A percentile compares a stretch with the other conserved stretches of the same genome.
Evolutionary conservation across 2,113 vertebrate species (phyloP).

Genomic region (Leucoraja erinaceus): DNA sequence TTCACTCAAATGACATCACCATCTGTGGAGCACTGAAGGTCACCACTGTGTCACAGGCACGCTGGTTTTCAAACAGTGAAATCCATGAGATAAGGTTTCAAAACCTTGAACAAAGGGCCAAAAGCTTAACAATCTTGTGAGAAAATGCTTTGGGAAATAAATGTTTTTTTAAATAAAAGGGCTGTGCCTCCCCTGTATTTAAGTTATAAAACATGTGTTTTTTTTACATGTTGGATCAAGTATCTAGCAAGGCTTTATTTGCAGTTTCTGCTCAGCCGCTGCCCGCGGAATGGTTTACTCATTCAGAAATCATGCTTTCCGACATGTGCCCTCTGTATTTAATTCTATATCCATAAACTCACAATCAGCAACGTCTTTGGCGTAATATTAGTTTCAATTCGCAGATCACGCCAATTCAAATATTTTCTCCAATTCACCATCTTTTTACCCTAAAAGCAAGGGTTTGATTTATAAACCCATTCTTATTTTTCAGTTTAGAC

Average conservation of each 20-base stretch:
- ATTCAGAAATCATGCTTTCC: background rate
- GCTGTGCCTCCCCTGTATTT: background rate
- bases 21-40: conserved; percentile 23
- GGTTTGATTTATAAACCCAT: too few relatives aligned
- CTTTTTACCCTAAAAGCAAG: background rate
- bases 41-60: background rate
- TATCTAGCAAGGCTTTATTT: background rate
- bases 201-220: background rate
- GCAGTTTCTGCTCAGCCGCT: background rate
- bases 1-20: conserved; percentile 29
- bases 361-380: background rate
- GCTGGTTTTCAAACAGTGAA: conserved; percentile 19
- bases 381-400: background rate
- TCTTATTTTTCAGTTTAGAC: too few relatives aligned
- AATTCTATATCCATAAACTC: background rate
- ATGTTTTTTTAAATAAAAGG: background rate
- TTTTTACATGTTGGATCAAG: background rate
- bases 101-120: background rate
- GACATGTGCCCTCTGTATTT: background rate
- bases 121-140: conserved; percentile 11
- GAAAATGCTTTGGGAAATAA: conserved; percentile 21
- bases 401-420: background rate
- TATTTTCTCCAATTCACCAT: background rate
- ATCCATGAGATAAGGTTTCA: conserved; percentile 26
- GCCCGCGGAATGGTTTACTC: background rate